These are phyloP conservation scores for Caenorhabditis sp. DNA, from an alignment of 2,888 invertebrate genomes.

Conservation along the genomic window DNA sequence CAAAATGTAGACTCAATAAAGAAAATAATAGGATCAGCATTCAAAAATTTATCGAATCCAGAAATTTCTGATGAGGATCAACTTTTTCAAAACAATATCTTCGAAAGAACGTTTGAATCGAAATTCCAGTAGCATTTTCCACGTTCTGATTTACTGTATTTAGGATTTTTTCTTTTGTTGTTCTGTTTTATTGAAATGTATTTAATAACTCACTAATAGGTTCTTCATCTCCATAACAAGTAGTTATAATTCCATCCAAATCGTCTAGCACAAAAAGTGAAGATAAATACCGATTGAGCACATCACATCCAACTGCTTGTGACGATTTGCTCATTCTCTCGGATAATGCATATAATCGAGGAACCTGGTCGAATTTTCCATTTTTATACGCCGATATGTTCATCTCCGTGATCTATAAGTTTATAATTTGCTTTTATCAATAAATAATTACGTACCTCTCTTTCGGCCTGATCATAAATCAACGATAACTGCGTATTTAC, in stretches of 20 bases:
- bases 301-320: constrained; percentile 45
- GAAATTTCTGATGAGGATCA: no score
- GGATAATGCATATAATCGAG: constrained; percentile 38
- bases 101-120: no score
- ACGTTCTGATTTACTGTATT: neutral
- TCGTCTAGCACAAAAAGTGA: constrained; percentile 51
- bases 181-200: neutral
- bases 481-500: constrained; percentile 47
- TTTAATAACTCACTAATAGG: constrained; percentile 35
- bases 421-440: neutral
- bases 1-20: no score
- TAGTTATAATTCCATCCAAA: constrained; percentile 44
- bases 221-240: constrained; percentile 54
- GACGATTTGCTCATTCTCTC: constrained; percentile 36
- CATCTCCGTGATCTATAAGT: constrained; percentile 49
- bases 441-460: constrained; percentile 43
- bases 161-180: no score
- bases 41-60: no score
- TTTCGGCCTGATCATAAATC: constrained; percentile 54
- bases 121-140: no score
- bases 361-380: constrained; percentile 50
- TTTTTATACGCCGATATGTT: constrained; percentile 46
- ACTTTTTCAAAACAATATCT: no score
- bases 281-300: constrained; percentile 48
- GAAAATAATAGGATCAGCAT: no score